Conservation (phyloP, 2,888 invertebrate genomes). For the Mythimna lalbum region DNA sequence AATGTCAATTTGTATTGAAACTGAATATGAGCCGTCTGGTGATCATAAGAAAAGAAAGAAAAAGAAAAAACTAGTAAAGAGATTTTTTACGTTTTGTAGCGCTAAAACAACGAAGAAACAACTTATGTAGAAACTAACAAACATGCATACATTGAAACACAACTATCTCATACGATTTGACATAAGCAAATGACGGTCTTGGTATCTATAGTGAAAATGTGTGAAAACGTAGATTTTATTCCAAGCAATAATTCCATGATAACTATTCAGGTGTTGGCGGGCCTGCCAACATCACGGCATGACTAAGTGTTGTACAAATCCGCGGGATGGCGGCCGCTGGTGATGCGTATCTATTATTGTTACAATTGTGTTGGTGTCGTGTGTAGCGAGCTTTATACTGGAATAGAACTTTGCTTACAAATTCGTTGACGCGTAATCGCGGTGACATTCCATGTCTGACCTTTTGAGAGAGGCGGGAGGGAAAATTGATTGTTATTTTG, state of each 20-base stretch:
- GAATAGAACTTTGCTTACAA: conserved; percentile 57
- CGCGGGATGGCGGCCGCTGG: conserved; percentile 42
- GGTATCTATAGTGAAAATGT: background rate
- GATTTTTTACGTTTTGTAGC: too few relatives aligned
- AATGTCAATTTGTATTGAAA: too few relatives aligned
- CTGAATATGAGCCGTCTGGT: too few relatives aligned
- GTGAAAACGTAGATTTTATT: conserved; percentile 38
- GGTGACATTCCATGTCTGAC: conserved; percentile 58
- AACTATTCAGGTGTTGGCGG: conserved; percentile 64
- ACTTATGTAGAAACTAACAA: too few relatives aligned
- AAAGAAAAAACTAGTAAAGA: too few relatives aligned
- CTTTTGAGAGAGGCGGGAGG: conserved; percentile 32
- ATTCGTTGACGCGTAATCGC: conserved; percentile 42
- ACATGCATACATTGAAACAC: too few relatives aligned
- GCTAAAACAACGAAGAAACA: too few relatives aligned
- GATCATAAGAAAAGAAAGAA: too few relatives aligned
- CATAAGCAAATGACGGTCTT: too few relatives aligned
- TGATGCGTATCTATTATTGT: conserved; percentile 72
- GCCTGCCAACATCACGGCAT: conserved; percentile 60
- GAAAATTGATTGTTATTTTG: background rate
- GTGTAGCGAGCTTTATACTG: conserved; percentile 68
- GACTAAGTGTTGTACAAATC: conserved; percentile 59
- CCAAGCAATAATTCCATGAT: conserved; percentile 63
- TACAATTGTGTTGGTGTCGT: conserved; percentile 72
- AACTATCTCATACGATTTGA: too few relatives aligned